These are phyloP conservation scores for Eupithecia tripunctaria DNA, from an alignment of 2,888 invertebrate genomes.

Conservation along the genomic window DNA sequence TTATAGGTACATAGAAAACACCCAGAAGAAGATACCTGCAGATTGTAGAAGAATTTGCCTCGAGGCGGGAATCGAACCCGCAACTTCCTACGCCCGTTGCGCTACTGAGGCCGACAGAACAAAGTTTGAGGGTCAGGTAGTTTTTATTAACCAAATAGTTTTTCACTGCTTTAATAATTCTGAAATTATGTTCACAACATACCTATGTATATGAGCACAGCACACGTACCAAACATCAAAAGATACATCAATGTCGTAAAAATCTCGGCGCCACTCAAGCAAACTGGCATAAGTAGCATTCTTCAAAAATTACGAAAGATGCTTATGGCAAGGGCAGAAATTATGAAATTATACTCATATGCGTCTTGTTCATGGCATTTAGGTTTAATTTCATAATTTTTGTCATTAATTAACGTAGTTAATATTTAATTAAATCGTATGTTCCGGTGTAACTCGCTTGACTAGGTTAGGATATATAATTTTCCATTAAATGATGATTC, in stretches of 20 bases:
- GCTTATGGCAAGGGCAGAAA: slow-evolving; percentile 26
- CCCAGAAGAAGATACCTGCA: not conserved
- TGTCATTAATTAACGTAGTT: slow-evolving; percentile 30
- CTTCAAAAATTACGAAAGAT: slow-evolving; percentile 24
- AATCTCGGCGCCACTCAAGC: slow-evolving; percentile 17
- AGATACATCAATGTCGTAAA: not conserved
- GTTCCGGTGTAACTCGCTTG: not conserved
- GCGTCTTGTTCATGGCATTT: not conserved
- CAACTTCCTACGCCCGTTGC: too few species aligned
- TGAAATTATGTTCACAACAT: too few species aligned
- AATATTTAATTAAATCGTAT: not conserved
- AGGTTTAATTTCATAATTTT: slow-evolving; percentile 30
- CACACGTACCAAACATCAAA: not conserved
- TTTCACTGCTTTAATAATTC: too few species aligned
- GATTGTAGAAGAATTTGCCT: not conserved
- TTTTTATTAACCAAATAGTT: too few species aligned
- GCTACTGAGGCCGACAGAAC: not conserved
- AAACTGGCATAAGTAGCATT: slow-evolving; percentile 12
- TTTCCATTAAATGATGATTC: not conserved
- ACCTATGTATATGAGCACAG: too few species aligned
- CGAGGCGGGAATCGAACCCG: not conserved
- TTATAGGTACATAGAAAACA: not conserved
- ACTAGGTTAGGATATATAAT: not conserved
- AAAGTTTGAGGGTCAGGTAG: too few species aligned
- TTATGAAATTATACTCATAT: not conserved